Base-by-base conservation (phyloP, 2,113 vertebrate species). In the Perccottus glenii region DNA sequence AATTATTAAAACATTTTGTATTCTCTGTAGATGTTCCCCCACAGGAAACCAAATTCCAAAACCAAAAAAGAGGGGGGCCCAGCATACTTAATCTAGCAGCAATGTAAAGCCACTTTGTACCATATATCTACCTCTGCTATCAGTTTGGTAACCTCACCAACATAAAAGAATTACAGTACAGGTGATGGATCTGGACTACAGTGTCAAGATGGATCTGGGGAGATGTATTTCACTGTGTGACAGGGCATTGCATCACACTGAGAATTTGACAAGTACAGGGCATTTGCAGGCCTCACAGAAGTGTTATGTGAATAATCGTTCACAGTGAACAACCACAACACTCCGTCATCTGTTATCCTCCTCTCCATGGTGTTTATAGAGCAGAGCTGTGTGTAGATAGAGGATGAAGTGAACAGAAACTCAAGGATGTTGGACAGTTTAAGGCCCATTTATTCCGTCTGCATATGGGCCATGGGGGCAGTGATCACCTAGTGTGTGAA, bases 221-320 rank as follows among this genome's bases (percentile, higher is more conserved):
- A 35, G 27, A 5, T 58, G 50, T 36, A n/a, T 55, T 55, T 55
- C 52, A 36, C 52, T 36, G 52, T 55, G 52, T 55, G 63, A 64
- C 40, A 14, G 70, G 72, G 60, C 58, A 81, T 42, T 67, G 64
- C 70, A 60, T 80, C 76, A 70, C 52, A 11, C 62, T 67, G 67
- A 66, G 75, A 72, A 75, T 78, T 80, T 84, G 69, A 84, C 72
- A 82, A 82, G 77, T 84, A 83, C 80, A 74, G 70, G 75, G 64
- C 73, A 73, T 80, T 87, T 68, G 5, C 80, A 16, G 68, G 32
- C 78, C 70, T 67, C 68, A 53, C 70, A 63, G 66, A 75, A 67
- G 67, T 78, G 81, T 73, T 27, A 14, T 14, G 45, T 80, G 77
- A 85, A 73, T 82, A 73, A 75, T 77, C 57, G 3, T 59, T 85